Conservation (phyloP, 1,140 invertebrate genomes). For the Globodera ellingtonae region DNA sequence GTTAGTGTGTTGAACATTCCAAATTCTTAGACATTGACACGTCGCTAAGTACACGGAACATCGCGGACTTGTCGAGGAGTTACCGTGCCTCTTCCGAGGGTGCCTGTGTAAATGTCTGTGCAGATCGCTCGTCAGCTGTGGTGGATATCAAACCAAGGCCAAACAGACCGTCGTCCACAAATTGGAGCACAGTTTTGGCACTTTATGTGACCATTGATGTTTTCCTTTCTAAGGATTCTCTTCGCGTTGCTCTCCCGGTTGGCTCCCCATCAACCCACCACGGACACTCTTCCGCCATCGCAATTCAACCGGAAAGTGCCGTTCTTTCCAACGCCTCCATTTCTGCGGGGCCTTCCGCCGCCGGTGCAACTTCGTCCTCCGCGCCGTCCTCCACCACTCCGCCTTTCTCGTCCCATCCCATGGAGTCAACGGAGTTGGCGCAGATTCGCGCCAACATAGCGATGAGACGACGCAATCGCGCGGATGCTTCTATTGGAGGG, state of each 20-base stretch:
- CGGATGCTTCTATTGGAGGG: not conserved
- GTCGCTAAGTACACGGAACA: not conserved
- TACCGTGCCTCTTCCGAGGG: slow-evolving; percentile 33
- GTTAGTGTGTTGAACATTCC: not conserved
- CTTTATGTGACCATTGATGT: not conserved
- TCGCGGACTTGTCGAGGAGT: slow-evolving; percentile 6
- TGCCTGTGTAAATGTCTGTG: not conserved
- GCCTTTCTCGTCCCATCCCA: slow-evolving; percentile 16
- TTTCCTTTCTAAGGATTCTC: slow-evolving; percentile 7
- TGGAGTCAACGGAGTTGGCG: slow-evolving; percentile 12
- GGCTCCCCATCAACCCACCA: slow-evolving; percentile 5
- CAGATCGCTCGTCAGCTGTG: not conserved
- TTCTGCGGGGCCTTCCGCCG: not conserved
- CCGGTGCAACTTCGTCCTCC: not conserved
- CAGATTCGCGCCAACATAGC: slow-evolving; percentile 20
- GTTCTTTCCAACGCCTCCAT: not conserved
- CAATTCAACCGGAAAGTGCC: slow-evolving; percentile 11
- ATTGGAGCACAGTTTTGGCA: slow-evolving; percentile 15
- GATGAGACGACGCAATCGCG: not conserved
- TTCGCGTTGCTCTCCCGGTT: slow-evolving; percentile 20
- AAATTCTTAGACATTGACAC: slow-evolving; percentile 16
- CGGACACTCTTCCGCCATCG: slow-evolving; percentile 4
- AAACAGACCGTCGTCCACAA: slow-evolving; percentile 13
- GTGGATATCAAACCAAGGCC: not conserved
- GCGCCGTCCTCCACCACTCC: slow-evolving; percentile 9